Percentiles rank a stretch among this genome's conserved stretches.
Evolutionary conservation across 2,797 vertebrate species (phyloP).

Genomic region (Morelia viridis): DNA sequence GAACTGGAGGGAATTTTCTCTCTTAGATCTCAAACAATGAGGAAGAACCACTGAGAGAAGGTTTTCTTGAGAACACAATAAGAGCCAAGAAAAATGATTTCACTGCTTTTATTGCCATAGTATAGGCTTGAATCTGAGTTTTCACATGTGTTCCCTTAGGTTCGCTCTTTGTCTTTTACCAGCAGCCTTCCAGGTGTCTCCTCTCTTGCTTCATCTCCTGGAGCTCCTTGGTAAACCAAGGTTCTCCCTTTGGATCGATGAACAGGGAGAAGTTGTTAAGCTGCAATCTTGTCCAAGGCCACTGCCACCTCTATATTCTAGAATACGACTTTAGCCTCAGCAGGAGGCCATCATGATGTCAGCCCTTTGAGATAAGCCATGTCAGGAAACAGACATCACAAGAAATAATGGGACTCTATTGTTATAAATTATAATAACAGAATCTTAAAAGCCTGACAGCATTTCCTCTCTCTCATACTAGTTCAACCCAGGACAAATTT

Average conservation of each 20-base stretch:
- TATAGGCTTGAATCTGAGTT: background rate
- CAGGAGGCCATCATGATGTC: background rate
- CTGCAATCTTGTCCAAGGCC: background rate
- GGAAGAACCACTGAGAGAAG: background rate
- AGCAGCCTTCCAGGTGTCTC: background rate
- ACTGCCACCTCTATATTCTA: background rate
- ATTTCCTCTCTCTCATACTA: background rate
- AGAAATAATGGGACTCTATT: background rate
- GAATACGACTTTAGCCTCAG: background rate
- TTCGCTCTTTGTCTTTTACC: background rate
- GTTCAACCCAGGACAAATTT: background rate
- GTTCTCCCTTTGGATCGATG: background rate
- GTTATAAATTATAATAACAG: background rate
- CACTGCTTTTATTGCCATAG: background rate
- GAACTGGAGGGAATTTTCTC: background rate
- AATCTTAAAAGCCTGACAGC: background rate
- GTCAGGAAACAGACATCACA: background rate
- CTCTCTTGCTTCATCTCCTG: background rate
- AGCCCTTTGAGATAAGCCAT: background rate
- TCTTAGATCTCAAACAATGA: background rate
- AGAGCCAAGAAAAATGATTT: background rate
- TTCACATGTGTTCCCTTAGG: background rate
- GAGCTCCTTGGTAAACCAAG: background rate
- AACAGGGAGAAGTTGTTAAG: background rate
- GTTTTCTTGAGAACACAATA: background rate